Base-by-base conservation (phyloP, 2,797 vertebrate genomes). In the Hemibagrus guttatus region DNA sequence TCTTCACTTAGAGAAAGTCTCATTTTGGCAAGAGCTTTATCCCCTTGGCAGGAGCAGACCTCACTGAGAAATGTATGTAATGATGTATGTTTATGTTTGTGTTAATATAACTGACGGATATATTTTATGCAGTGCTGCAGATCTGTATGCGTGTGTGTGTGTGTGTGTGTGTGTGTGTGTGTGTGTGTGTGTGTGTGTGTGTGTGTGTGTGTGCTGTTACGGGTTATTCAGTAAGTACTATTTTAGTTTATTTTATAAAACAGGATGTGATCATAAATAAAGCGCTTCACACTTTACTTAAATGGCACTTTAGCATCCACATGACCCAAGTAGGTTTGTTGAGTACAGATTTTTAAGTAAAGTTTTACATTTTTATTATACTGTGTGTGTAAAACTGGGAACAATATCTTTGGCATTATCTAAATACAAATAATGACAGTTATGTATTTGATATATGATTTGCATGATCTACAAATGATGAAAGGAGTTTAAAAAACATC, bases 11-110 rank as follows among this genome's bases (percentile, higher is more conserved):
- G 63, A 66, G 61, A 81, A 64, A 81, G 31, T 64, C 61, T 66
- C 61, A 81, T 66, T 64, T 81, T 46, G 80, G 61, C 59, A 81
- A 49, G 61, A 64, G 61, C 63, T 82, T 82, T 68, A 31, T 66
- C 5, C n/a, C n/a, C 63, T 68, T 82, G 63, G 61, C 81, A 66
- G 81, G 26, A 66, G 81, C 13, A 81, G 59, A 5, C 13, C 58
- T 46, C 23, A 63, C 9, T 82, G 63, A 21, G 8, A 81, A 52
- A 81, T 66, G 80, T 66, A 63, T 49, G 79, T 81, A 49, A 64
- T 64, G 39, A 81, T 64, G 59, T 81, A 63, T 63, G 31, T 23
- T 79, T 79, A 64, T 64, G 16, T 68, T 82, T 82, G n/a, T 68
- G 39, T 31, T 82, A 82, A 49, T 82, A 68, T 82, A 52, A 23